Base-by-base conservation (phyloP, 2,888 invertebrate species). In the Pristionchus japonicus region DNA sequence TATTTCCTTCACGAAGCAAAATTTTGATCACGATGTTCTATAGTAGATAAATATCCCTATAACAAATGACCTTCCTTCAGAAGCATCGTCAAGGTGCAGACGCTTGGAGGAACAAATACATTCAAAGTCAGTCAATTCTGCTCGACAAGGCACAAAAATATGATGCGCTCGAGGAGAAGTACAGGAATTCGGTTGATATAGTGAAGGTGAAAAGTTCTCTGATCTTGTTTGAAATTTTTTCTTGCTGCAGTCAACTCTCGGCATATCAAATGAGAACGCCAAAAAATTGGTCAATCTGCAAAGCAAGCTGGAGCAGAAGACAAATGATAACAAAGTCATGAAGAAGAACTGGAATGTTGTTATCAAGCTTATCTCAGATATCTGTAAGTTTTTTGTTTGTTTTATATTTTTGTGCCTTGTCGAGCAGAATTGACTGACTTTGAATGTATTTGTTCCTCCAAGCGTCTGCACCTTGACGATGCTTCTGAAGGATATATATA, bases 291-390 rank as follows among this genome's bases (percentile, higher is more conserved):
- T 20, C 6, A 47, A 6, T 13, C 49, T 49, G 23, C 17, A 52
- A 27, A 31, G 27, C 6, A 49, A 82, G 49, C 31, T 49, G 31
- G 17, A 9, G 1, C 61, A 49, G 61, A 37, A 43, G 61, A 43
- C 13, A 37, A 74, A 40, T 74, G 74, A 74, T 7, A 23, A 20
- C 6, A 74, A 20, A 31, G 37, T 27, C 6, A 49, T 82, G 49
- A 82, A 82, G 49, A 84, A 84, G 61, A 20, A 57, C 23, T 84
- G 84, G 84, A 84, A 84, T 61, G 20, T n/a, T 7, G 61, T 61
- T 3, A 13, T 61, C 61, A 61, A 17, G 52, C 61, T 84, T 7
- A 9, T 84, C 7, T 57, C 84, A 17, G 84, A 84, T 37, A 37
- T 84, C 11, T 61, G 84, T 84, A 4, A 57, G 84, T 57, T 83